A percentile compares a stretch with the other conserved stretches of the same genome.
Conservation (phyloP, 2,797 vertebrate genomes). For the Rhyacichthys aspro region DNA sequence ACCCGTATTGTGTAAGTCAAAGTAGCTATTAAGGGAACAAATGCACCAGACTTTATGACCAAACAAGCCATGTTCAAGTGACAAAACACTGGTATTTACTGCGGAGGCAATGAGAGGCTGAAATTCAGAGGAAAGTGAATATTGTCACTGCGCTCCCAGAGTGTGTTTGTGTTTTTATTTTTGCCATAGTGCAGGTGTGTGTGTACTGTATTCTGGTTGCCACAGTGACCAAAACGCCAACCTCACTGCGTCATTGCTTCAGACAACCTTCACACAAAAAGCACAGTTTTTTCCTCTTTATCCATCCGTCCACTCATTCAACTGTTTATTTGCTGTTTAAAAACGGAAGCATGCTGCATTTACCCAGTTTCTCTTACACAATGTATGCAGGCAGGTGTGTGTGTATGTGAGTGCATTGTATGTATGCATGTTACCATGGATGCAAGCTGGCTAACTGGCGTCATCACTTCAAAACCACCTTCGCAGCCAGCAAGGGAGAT, state of each 20-base stretch:
- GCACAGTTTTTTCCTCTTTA: slow-evolving; percentile 44
- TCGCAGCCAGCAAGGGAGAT: slow-evolving; percentile 62
- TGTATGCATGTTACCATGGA: slow-evolving; percentile 69
- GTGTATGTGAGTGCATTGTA: slow-evolving; percentile 21
- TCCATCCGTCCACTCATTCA: slow-evolving; percentile 47
- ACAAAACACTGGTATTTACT: slow-evolving; percentile 39
- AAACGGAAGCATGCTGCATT: slow-evolving; percentile 34
- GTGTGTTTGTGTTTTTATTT: slow-evolving; percentile 53
- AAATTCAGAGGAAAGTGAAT: slow-evolving; percentile 27
- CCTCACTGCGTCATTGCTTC: slow-evolving; percentile 77
- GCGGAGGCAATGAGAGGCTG: slow-evolving; percentile 38
- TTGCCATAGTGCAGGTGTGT: slow-evolving; percentile 33
- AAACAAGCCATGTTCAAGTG: slow-evolving; percentile 9
- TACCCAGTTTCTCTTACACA: slow-evolving; percentile 36
- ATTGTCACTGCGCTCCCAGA: slow-evolving; percentile 49
- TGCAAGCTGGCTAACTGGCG: slow-evolving; percentile 56
- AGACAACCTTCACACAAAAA: slow-evolving; percentile 69
- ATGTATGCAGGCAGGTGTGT: neutral
- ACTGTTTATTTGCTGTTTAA: slow-evolving; percentile 48
- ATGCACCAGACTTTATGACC: slow-evolving; percentile 6
- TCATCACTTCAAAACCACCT: slow-evolving; percentile 79
- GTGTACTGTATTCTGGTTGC: slow-evolving; percentile 72
- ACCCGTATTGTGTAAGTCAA: too few species aligned
- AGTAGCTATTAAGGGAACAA: neutral
- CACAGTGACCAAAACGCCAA: slow-evolving; percentile 79